Conservation (phyloP, 1,140 invertebrate genomes). For the Zeugodacus cucurbitae region DNA sequence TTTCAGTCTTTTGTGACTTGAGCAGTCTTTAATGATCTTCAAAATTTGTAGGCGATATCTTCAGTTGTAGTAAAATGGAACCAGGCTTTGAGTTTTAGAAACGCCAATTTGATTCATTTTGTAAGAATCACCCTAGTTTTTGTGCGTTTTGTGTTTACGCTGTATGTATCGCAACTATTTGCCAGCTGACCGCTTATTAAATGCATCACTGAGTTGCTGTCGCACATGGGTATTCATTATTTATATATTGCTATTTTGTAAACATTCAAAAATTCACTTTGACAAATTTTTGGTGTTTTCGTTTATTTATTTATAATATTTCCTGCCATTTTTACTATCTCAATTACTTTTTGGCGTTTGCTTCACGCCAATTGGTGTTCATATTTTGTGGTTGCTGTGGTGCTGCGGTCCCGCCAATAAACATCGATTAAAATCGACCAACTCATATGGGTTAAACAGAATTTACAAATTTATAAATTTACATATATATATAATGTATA, state of each 20-base stretch:
- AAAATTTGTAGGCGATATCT: too few relatives aligned
- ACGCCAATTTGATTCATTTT: too few relatives aligned
- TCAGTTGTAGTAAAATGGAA: too few relatives aligned
- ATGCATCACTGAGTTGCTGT: neutral
- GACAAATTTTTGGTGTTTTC: too few relatives aligned
- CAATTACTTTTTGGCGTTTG: neutral
- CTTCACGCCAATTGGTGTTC: neutral
- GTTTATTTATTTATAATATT: too few relatives aligned
- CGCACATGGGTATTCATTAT: neutral
- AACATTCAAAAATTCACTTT: too few relatives aligned
- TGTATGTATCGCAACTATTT: neutral
- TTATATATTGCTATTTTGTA: too few relatives aligned
- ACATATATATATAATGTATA: neutral
- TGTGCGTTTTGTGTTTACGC: too few relatives aligned
- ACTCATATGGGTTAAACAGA: neutral
- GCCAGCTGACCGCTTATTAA: neutral
- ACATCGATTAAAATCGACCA: neutral
- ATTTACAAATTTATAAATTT: neutral
- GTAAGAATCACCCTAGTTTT: too few relatives aligned
- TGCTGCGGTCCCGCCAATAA: neutral
- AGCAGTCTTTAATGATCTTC: too few relatives aligned
- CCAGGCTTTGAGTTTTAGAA: too few relatives aligned
- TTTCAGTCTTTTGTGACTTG: too few relatives aligned
- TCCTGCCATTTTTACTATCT: neutral
- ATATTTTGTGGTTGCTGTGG: neutral